Conservation (phyloP, 2,113 vertebrate genomes). For the Dromaius novaehollandiae region DNA sequence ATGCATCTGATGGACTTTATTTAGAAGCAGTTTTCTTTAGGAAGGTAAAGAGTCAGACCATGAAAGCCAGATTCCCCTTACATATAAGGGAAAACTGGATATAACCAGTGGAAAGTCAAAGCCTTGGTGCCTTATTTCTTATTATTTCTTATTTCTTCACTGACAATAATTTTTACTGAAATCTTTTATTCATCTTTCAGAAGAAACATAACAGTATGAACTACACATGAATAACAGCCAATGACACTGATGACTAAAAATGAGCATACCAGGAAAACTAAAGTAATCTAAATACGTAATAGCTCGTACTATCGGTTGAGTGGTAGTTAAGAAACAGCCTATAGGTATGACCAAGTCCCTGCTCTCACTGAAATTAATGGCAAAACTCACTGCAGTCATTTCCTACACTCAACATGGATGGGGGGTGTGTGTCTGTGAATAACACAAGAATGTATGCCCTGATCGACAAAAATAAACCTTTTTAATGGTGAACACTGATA, state of each 20-base stretch:
- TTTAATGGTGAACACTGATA: background rate
- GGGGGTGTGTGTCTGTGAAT: background rate
- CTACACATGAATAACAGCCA: background rate
- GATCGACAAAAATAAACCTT: background rate
- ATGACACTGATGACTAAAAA: background rate
- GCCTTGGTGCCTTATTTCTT: background rate
- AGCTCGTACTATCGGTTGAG: background rate
- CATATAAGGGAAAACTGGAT: background rate
- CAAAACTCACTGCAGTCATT: background rate
- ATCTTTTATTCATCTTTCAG: background rate
- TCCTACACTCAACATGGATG: background rate
- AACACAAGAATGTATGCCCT: background rate
- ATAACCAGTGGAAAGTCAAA: background rate
- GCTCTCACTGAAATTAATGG: background rate
- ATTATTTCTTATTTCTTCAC: background rate
- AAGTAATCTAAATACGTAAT: background rate
- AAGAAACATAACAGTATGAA: background rate
- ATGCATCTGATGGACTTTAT: background rate
- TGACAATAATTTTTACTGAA: background rate
- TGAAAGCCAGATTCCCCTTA: background rate
- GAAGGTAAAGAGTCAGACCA: background rate
- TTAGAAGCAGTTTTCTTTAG: background rate
- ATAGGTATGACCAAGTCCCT: background rate
- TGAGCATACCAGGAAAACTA: background rate
- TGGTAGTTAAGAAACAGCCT: background rate